Evolutionary conservation across 1,140 invertebrate genomes (phyloP).

Genomic region (Melipona quadrifasciata): DNA sequence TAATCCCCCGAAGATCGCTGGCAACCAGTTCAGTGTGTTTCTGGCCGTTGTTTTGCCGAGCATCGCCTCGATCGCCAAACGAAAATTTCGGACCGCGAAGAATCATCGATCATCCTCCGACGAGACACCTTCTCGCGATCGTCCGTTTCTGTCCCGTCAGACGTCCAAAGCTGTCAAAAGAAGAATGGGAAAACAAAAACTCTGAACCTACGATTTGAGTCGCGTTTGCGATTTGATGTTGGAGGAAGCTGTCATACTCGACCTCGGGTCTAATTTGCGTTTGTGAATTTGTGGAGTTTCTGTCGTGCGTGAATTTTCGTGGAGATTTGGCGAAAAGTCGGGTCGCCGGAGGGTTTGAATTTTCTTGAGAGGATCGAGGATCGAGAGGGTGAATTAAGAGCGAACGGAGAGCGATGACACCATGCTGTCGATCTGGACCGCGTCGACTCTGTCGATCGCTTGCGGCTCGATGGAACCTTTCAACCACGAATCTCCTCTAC

Average conservation of each 20-base stretch:
- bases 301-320: too few species aligned
- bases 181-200: too few species aligned
- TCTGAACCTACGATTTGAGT: background rate
- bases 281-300: background rate
- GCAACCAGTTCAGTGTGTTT: constrained; percentile 71
- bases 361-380: background rate
- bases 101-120: background rate
- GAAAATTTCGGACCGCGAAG: background rate
- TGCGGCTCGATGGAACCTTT: constrained; percentile 57
- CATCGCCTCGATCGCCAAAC: background rate
- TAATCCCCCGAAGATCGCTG: constrained; percentile 75
- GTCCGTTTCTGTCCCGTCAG: background rate
- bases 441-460: constrained; percentile 69
- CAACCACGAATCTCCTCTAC: constrained; percentile 42
- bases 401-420: constrained; percentile 47
- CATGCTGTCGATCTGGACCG: constrained; percentile 72
- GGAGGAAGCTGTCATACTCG: background rate
- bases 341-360: background rate
- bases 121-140: background rate
- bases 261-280: background rate
- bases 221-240: background rate
- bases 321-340: background rate
- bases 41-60: constrained; percentile 45
- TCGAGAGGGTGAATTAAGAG: background rate
- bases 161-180: background rate